Evolutionary conservation across 2,797 vertebrate species (phyloP).

Genomic region (Anniella stebbinsi): DNA sequence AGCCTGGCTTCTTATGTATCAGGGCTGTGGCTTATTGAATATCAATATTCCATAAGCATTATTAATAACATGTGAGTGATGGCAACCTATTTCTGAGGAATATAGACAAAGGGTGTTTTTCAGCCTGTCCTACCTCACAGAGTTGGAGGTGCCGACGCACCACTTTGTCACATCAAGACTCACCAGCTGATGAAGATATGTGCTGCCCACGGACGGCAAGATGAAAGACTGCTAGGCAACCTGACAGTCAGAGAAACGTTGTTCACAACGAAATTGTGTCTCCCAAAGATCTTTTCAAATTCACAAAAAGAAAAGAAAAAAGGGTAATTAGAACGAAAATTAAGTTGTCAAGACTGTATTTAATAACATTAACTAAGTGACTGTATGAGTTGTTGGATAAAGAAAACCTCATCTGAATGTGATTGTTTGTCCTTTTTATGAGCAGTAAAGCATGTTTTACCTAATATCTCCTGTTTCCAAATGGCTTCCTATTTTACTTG

Average conservation of each 20-base stretch:
- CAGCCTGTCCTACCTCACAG: no score
- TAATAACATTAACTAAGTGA: constrained; percentile 68
- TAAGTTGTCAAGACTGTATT: constrained; percentile 72
- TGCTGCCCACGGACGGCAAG: constrained; percentile 92
- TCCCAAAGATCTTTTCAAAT: constrained; percentile 90
- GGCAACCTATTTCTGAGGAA: no score
- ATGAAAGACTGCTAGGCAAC: constrained; percentile 93
- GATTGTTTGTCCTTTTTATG: constrained; percentile 66
- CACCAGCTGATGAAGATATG: constrained; percentile 89
- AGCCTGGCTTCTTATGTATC: no score
- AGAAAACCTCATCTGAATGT: constrained; percentile 63
- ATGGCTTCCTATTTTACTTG: constrained; percentile 61
- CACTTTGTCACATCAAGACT: constrained; percentile 72
- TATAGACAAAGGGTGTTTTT: no score
- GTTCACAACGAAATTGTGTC: constrained; percentile 89
- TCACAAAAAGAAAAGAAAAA: constrained; percentile 88
- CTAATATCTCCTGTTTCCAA: constrained; percentile 7
- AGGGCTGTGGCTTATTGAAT: no score
- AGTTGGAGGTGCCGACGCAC: no score
- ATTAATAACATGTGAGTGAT: no score
- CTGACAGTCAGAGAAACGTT: constrained; percentile 94
- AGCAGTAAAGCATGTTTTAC: constrained; percentile 58
- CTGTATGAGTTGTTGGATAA: constrained; percentile 57
- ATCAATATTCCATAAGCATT: no score
- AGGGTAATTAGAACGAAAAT: constrained; percentile 84